Percentiles rank a stretch among this genome's conserved stretches.
phyloP scores from a whole-genome alignment of 2,888 invertebrate genomes.

The Galerucella pusilla region DNA sequence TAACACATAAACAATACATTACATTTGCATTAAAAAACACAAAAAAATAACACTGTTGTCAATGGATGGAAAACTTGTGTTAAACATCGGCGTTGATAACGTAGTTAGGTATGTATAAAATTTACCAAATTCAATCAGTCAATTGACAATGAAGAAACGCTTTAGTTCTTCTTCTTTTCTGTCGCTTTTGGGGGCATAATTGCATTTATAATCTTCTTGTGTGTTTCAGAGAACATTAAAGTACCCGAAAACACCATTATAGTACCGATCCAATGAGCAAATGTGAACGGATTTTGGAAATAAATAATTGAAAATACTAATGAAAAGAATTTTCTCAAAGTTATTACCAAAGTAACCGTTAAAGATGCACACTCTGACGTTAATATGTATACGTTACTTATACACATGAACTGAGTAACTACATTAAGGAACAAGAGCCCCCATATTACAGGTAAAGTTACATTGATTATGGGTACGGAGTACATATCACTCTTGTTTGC shows the following conservation, averaged over 20 bases:
- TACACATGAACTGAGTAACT: conserved; percentile 92
- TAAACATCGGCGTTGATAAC: too few species aligned
- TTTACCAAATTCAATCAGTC: too few species aligned
- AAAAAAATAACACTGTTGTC: too few species aligned
- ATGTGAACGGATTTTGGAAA: conserved; percentile 94
- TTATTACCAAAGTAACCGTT: conserved; percentile 95
- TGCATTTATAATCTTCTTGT: conserved; percentile 35
- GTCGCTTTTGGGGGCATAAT: conserved; percentile 10
- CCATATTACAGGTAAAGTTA: conserved; percentile 79
- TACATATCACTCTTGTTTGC: conserved; percentile 75
- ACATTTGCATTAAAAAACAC: not conserved
- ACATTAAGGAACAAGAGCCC: conserved; percentile 84
- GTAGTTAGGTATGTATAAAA: too few species aligned
- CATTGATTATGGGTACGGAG: conserved; percentile 70
- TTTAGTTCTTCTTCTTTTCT: conserved; percentile 16
- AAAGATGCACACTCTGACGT: conserved; percentile 95
- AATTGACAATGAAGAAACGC: not conserved
- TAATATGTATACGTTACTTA: conserved; percentile 92
- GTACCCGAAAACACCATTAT: conserved; percentile 92
- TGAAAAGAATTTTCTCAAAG: conserved; percentile 94
- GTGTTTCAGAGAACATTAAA: conserved; percentile 61
- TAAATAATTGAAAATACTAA: conserved; percentile 95
- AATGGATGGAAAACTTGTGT: too few species aligned
- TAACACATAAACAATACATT: not conserved
- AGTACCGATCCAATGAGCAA: conserved; percentile 92